Conservation (phyloP, 2,113 vertebrate species). For the Phalacrocorax carbo region DNA sequence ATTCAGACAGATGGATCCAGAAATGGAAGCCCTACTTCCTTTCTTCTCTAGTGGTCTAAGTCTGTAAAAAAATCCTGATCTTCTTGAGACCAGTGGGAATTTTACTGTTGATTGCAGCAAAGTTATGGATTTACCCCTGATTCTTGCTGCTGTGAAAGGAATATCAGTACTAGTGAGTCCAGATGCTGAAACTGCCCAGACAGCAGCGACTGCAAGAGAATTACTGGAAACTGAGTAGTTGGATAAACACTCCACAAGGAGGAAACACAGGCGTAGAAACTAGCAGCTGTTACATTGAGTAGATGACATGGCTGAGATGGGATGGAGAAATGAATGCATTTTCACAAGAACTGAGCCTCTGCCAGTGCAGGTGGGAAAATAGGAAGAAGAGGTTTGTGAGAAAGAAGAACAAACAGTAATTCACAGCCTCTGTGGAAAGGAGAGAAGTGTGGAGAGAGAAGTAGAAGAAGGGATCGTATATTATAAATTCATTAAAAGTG, state of each 20-base stretch:
- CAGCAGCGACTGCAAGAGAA: not conserved
- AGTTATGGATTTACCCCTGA: not conserved
- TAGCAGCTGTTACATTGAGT: not conserved
- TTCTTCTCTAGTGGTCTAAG: not conserved
- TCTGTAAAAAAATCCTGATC: not conserved
- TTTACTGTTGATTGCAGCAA: not conserved
- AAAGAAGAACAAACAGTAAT: not conserved
- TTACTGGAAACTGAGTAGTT: not conserved
- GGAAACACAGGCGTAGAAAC: not conserved
- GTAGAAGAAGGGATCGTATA: not conserved
- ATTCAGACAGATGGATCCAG: not conserved
- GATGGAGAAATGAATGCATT: not conserved
- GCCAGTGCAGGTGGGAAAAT: not conserved
- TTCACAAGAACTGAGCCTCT: not conserved
- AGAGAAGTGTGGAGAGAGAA: not conserved
- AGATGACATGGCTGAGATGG: not conserved
- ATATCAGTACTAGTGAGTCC: not conserved
- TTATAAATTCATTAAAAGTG: not conserved
- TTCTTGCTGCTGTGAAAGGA: not conserved
- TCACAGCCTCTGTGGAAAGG: not conserved
- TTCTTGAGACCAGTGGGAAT: not conserved
- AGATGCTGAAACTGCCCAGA: not conserved
- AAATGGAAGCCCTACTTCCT: not conserved
- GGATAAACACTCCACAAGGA: not conserved
- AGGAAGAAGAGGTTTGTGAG: not conserved